Base-by-base conservation (phyloP, 2,797 vertebrate genomes). In the Chelonia mydas region DNA sequence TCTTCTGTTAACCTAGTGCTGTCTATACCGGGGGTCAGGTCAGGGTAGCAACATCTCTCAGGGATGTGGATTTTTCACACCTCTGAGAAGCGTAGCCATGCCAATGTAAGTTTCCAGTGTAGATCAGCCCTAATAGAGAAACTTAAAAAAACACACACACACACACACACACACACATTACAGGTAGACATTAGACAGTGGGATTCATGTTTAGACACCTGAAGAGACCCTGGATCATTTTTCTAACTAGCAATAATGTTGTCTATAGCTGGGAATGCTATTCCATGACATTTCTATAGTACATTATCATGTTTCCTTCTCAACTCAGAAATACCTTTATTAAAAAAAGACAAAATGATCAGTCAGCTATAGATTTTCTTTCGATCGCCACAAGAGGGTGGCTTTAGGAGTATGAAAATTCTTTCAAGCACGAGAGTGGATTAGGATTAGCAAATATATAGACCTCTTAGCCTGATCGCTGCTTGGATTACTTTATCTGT, bases 331-430 rank as follows among this genome's bases (percentile, higher is more conserved):
- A 92, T 83, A 89, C 31, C 33, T 78, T 96, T 97, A 95, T 98
- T 98, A 97, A 98, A 98, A 96, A 90, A 95, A 97, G 96, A 97
- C 85, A 97, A 97, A 97, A 97, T 97, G 94, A 54, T 98, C 92
- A 89, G 21, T 84, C 90, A 86, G 65, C 82, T 84, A 98, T 97
- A 82, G 94, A 98, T 98, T 98, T 98, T 96, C 96, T 97, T 98
- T 98, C 97, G 97, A 88, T 84, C 41, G 76, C 25, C 81, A 91
- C 74, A 92, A 94, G 90, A 83, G 77, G 57, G 86, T 87, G 28
- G 80, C 47, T 96, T 95, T 49, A 92, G 87, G 85, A 92, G 96
- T 89, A 81, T 53, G 81, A 96, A 92, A 92, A 89, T 15, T 89
- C 94, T 88, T 97, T 94, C 87, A 59, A 80, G 12, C 94, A 95